Base-by-base conservation (phyloP, 2,113 vertebrate species). In the Mobula hypostoma region DNA sequence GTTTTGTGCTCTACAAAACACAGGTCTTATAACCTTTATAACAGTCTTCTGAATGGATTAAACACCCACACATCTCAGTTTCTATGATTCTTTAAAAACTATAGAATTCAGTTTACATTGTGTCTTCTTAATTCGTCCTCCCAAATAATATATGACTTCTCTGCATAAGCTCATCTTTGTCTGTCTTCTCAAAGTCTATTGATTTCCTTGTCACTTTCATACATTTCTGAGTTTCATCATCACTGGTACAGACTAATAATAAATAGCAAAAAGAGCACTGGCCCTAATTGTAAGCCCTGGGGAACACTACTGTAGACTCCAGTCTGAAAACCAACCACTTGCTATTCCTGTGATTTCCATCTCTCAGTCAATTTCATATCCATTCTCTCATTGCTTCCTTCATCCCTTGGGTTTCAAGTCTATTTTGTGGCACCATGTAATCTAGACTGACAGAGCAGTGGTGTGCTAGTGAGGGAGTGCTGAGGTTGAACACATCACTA, bases 391-490 rank as follows among this genome's bases (percentile, higher is more conserved):
- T 61, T 66, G 61, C 12, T 61, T 61, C 61, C 63, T 32, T n/a
- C 29, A 88, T 63, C 58, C 61, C 56, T 27, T 88, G 85, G 58
- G 12, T 88, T 88, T 15, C 15, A n/a, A 88, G 58, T 88, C 29
- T 29, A 63, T 87, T 88, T 66, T 88, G 85, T 63, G 83, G 85
- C 61, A 85, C 29, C 29, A 32, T 88, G 85, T 63, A 66, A 88
- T 88, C 85, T n/a, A 66, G 29, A 29, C 27, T 88, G 85, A 88
- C 85, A 88, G 27, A n/a, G 58, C 3, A 61, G 83, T 61, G 24
- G 24, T 7, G 21, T 29, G 15, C 27, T 74, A 74, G 19, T 58
- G 9, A n/a, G 85, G 58, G 61, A 66, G 27, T n/a, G 27, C 58
- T 66, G 85, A 58, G 14, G 29, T 63, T 88, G 85, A 88, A 66